Percentiles rank a stretch among this genome's conserved stretches.
Conservation (phyloP, 2,113 vertebrate species). For the Tiliqua scincoides region DNA sequence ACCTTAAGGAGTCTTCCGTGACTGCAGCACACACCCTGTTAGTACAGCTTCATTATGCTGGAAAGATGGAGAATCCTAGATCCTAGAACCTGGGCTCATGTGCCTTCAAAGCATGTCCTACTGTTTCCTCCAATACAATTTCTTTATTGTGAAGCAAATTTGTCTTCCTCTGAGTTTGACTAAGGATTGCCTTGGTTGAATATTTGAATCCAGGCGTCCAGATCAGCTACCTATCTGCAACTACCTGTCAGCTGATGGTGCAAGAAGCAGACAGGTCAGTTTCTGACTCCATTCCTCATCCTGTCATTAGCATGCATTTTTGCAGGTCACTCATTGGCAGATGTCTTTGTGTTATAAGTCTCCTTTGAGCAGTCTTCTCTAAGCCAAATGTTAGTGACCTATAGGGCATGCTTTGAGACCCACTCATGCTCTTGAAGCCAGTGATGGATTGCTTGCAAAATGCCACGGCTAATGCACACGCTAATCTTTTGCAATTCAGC, state of each 20-base stretch:
- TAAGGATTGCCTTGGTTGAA: background rate
- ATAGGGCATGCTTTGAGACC: background rate
- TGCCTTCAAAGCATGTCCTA: background rate
- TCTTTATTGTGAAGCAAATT: background rate
- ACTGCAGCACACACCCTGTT: no score
- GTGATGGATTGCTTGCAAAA: slow-evolving; percentile 31
- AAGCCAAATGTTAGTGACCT: slow-evolving; percentile 35
- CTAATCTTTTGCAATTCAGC: slow-evolving; percentile 36
- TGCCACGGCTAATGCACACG: slow-evolving; percentile 29
- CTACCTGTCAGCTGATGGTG: background rate
- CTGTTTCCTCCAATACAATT: background rate
- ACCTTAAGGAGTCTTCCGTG: no score
- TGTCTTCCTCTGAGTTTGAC: background rate
- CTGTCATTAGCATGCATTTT: slow-evolving; percentile 10
- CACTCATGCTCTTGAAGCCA: slow-evolving; percentile 10
- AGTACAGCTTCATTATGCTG: background rate
- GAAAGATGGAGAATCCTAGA: no score
- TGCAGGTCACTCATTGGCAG: background rate
- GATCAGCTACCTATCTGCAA: background rate
- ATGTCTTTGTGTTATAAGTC: background rate
- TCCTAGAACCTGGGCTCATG: background rate
- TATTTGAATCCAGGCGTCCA: background rate
- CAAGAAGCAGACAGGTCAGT: background rate
- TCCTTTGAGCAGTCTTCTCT: background rate
- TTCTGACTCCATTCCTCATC: background rate